Conservation (phyloP, 2,797 vertebrate species). For the Fistularia tabacaria region DNA sequence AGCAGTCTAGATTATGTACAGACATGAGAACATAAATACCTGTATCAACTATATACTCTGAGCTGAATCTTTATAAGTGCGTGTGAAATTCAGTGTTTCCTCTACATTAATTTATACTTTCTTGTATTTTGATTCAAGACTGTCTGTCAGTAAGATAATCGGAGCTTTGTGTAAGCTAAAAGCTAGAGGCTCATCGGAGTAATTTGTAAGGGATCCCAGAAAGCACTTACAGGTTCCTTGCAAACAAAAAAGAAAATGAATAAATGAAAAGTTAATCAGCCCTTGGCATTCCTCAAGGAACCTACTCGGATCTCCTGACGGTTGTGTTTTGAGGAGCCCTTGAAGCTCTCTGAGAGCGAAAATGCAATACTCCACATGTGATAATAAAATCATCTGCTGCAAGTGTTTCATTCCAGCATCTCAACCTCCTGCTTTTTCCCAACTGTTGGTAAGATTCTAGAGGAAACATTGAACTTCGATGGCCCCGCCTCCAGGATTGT, state of each 20-base stretch:
- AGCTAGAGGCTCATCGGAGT: constrained; percentile 43
- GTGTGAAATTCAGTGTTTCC: constrained; percentile 73
- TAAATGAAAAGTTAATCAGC: neutral
- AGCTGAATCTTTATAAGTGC: constrained; percentile 72
- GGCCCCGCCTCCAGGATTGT: constrained; percentile 34
- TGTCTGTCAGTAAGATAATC: constrained; percentile 24
- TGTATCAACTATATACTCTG: constrained; percentile 73
- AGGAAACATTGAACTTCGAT: constrained; percentile 64
- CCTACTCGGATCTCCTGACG: constrained; percentile 16
- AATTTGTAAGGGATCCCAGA: constrained; percentile 33
- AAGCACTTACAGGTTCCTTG: constrained; percentile 43
- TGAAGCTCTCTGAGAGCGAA: constrained; percentile 43
- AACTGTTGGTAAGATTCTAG: constrained; percentile 44
- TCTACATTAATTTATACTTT: constrained; percentile 57
- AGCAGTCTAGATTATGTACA: constrained; percentile 70
- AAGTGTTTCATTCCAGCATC: constrained; percentile 54
- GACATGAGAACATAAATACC: constrained; percentile 68
- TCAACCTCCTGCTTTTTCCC: constrained; percentile 32
- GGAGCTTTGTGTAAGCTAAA: constrained; percentile 41
- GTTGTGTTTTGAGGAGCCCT: constrained; percentile 28
- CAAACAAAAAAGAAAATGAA: constrained; percentile 4
- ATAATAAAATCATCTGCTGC: constrained; percentile 42
- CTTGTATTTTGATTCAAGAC: constrained; percentile 37
- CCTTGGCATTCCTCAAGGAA: constrained; percentile 34
- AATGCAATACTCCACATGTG: constrained; percentile 50